These are phyloP conservation scores for Leptatherina wallacei DNA, from an alignment of 2,797 vertebrate species.

Conservation along the genomic window DNA sequence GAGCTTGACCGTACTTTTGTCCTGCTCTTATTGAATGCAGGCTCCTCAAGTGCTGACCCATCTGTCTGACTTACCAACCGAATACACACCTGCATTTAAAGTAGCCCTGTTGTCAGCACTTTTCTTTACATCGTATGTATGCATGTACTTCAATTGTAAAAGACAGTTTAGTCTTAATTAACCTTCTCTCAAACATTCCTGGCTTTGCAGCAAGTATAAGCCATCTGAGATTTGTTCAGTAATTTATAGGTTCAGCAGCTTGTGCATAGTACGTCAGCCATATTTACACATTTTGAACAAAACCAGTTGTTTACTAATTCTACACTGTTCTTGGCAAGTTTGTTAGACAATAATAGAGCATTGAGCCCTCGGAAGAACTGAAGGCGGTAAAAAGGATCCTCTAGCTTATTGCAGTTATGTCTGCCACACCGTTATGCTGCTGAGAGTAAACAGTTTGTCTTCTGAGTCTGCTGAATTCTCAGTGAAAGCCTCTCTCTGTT, in stretches of 20 bases:
- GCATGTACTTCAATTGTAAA: conserved; percentile 29
- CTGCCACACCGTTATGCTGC: conserved; percentile 20
- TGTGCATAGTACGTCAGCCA: not conserved
- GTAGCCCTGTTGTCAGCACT: conserved; percentile 43
- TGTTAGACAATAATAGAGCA: conserved; percentile 1
- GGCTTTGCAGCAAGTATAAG: conserved; percentile 8
- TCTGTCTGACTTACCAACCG: conserved; percentile 56
- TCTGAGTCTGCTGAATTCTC: conserved; percentile 34
- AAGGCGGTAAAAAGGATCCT: conserved; percentile 16
- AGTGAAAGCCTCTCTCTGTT: conserved; percentile 36
- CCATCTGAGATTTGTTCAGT: conserved; percentile 3
- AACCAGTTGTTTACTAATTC: not conserved
- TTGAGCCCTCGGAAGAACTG: not conserved
- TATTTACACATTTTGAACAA: too few relatives aligned
- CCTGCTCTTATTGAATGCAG: conserved; percentile 59
- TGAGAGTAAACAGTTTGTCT: conserved; percentile 37
- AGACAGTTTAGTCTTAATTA: conserved; percentile 34
- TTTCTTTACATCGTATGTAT: conserved; percentile 11
- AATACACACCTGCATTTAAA: conserved; percentile 50
- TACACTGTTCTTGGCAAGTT: not conserved
- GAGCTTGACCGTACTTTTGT: conserved; percentile 38
- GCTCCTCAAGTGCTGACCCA: conserved; percentile 56
- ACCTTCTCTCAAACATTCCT: conserved; percentile 25
- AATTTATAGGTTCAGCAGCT: not conserved
- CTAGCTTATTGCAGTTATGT: conserved; percentile 28